Percentiles rank a stretch among this genome's conserved stretches.
Conservation (phyloP, 1,140 invertebrate genomes). For the Oncopodura yosiiana region DNA sequence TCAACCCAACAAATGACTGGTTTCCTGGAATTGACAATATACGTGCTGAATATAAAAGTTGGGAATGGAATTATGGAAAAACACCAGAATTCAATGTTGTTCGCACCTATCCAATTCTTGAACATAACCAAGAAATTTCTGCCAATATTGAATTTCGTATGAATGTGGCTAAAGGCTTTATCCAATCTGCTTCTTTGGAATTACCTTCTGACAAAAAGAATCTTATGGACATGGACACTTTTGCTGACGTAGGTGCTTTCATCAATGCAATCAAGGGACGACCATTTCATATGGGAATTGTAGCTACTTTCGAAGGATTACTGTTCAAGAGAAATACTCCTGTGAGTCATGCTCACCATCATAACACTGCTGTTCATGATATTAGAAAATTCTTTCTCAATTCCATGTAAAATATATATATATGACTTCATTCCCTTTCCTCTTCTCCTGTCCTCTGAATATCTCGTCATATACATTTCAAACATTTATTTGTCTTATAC, state of each 20-base stretch:
- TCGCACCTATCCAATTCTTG: conserved; percentile 28
- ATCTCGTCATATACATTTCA: too few relatives aligned
- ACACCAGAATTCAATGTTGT: conserved; percentile 69
- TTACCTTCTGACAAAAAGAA: conserved; percentile 9
- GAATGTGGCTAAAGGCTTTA: conserved; percentile 25
- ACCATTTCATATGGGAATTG: conserved; percentile 20
- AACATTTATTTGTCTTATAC: too few relatives aligned
- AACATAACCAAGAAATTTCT: background rate
- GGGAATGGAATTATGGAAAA: conserved; percentile 82
- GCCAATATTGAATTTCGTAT: conserved; percentile 14
- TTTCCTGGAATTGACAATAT: conserved; percentile 54
- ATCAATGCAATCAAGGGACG: conserved; percentile 25
- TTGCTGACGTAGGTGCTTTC: conserved; percentile 25
- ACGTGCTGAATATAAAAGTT: conserved; percentile 56
- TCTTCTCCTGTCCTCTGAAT: background rate
- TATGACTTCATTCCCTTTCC: background rate
- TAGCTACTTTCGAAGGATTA: conserved; percentile 28
- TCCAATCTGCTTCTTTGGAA: conserved; percentile 13
- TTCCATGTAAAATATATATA: background rate
- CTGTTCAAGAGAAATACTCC: conserved; percentile 25
- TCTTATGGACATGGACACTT: conserved; percentile 20
- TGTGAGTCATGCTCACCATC: conserved; percentile 18
- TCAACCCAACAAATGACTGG: conserved; percentile 77
- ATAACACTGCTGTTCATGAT: background rate
- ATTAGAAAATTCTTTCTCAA: conserved; percentile 6